Evolutionary conservation across 2,797 vertebrate species (phyloP).

Genomic region (Myioborus melanocephalus): DNA sequence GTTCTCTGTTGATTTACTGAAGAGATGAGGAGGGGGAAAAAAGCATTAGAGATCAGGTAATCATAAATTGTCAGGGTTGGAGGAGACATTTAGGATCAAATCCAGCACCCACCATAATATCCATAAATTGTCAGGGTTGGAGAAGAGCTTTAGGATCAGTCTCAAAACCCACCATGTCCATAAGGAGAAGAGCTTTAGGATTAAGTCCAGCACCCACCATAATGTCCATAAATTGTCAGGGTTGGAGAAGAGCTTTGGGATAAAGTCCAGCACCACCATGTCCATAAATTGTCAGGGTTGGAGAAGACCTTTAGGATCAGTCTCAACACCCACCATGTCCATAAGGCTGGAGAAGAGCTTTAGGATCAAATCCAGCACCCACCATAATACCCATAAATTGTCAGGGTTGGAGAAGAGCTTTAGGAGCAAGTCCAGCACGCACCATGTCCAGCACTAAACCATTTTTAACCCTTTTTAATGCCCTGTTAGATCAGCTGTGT

Average conservation of each 20-base stretch:
- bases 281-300: no score
- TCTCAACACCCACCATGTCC: no score
- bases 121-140: not conserved
- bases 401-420: not conserved
- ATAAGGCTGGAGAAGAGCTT: not conserved
- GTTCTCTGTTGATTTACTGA: not conserved
- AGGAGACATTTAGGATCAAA: not conserved
- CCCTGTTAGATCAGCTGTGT: rapidly evolving
- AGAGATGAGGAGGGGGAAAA: not conserved
- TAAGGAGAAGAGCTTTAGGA: no score
- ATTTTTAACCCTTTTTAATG: not conserved
- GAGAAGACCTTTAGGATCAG: no score
- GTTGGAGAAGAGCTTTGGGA: not conserved
- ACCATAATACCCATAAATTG: not conserved
- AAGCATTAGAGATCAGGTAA: rapidly evolving
- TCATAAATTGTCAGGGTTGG: not conserved
- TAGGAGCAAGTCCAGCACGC: no score
- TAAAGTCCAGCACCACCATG: not conserved
- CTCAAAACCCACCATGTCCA: no score
- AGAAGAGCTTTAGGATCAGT: not conserved
- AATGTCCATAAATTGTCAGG: not conserved
- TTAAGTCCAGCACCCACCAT: not conserved
- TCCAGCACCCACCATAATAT: not conserved
- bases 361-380: no score
- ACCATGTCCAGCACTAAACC: not conserved